A percentile compares a stretch with the other conserved stretches of the same genome.
Evolutionary conservation across 2,888 invertebrate species (phyloP).

Genomic region (Leptinotarsa haldemani): DNA sequence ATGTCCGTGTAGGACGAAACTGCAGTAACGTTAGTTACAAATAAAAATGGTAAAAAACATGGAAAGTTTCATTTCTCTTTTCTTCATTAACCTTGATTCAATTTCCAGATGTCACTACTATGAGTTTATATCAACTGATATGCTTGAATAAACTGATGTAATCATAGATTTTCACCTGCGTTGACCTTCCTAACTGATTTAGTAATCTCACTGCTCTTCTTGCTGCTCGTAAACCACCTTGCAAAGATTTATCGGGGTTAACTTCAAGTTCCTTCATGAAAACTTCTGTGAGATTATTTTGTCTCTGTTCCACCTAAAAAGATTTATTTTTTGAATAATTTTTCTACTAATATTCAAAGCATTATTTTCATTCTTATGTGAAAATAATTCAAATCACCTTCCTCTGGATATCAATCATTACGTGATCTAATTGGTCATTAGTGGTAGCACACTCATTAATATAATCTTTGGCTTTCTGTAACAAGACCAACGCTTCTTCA

Average conservation of each 20-base stretch:
- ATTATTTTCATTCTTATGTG: neutral
- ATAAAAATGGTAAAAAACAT: too few relatives aligned
- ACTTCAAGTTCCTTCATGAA: conserved; percentile 90
- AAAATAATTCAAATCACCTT: conserved; percentile 51
- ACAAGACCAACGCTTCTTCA: conserved; percentile 87
- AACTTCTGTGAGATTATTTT: conserved; percentile 84
- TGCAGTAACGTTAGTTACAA: too few relatives aligned
- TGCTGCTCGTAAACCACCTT: conserved; percentile 89
- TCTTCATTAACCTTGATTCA: too few relatives aligned
- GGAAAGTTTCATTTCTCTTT: too few relatives aligned
- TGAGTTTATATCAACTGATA: too few relatives aligned
- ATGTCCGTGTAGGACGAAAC: too few relatives aligned
- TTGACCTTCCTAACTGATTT: conserved; percentile 79
- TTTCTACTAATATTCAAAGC: neutral
- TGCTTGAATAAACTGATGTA: too few relatives aligned
- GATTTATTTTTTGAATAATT: neutral
- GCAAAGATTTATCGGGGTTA: conserved; percentile 88
- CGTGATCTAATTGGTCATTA: conserved; percentile 63
- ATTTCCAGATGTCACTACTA: too few relatives aligned
- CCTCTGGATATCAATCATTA: conserved; percentile 67
- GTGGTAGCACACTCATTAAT: conserved; percentile 59
- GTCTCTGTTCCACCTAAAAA: conserved; percentile 75
- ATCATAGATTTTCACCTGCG: conserved; percentile 65
- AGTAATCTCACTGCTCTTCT: conserved; percentile 86
- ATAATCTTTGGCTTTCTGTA: conserved; percentile 76